Conservation (phyloP, 1,140 invertebrate species). For the Pissodes strobi region DNA sequence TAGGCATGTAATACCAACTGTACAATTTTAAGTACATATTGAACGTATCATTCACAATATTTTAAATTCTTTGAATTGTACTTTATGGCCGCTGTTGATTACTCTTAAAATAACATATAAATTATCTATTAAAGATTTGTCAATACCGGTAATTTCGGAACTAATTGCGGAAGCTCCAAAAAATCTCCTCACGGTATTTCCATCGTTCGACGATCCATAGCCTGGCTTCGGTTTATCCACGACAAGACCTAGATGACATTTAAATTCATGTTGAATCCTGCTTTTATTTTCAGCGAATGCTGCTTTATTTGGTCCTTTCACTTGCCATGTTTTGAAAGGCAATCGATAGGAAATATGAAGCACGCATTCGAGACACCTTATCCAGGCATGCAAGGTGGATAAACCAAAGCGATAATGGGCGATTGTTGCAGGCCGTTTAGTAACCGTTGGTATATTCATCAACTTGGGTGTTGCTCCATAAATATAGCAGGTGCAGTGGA, state of each 20-base stretch:
- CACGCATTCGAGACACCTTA: constrained; percentile 40
- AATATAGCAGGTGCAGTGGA: too few relatives aligned
- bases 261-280: constrained; percentile 10
- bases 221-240: constrained; percentile 41
- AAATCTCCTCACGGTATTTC: constrained; percentile 52
- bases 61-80: not conserved
- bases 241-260: constrained; percentile 19
- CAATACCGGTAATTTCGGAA: constrained; percentile 49
- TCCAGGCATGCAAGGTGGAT: constrained; percentile 39
- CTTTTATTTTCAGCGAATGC: constrained; percentile 16
- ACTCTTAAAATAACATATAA: not conserved
- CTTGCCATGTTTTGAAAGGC: constrained; percentile 42
- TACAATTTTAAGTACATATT: not conserved
- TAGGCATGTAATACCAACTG: not conserved
- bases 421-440: too few relatives aligned
- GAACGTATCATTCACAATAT: not conserved
- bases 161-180: constrained; percentile 46
- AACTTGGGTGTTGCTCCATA: too few relatives aligned
- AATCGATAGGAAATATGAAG: constrained; percentile 42
- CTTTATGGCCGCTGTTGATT: not conserved
- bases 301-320: constrained; percentile 1
- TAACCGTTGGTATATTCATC: too few relatives aligned
- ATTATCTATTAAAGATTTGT: constrained; percentile 18
- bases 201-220: constrained; percentile 51
- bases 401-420: too few relatives aligned